A percentile compares a stretch with the other conserved stretches of the same genome.
phyloP scores from a whole-genome alignment of 1,140 invertebrate species.

The Littorina saxatilis region DNA sequence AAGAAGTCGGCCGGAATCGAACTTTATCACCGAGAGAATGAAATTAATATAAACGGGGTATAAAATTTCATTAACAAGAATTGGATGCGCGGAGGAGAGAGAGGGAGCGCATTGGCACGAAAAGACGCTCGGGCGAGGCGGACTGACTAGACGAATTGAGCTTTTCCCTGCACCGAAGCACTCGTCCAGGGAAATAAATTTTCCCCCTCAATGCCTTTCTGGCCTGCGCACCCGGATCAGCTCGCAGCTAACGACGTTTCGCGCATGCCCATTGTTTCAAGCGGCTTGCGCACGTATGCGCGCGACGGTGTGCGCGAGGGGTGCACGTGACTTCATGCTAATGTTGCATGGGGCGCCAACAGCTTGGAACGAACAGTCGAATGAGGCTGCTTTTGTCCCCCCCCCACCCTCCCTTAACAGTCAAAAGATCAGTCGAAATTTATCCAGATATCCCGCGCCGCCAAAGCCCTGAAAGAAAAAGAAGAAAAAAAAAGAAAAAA shows the following conservation, averaged over 20 bases:
- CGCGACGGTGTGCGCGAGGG: neutral
- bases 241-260: slow-evolving; percentile 21
- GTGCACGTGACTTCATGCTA: slow-evolving; percentile 29
- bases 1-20: slow-evolving; percentile 46
- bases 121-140: slow-evolving; percentile 6
- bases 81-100: slow-evolving; percentile 40
- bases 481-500: no score
- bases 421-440: no score
- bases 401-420: no score
- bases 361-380: neutral
- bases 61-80: slow-evolving; percentile 58
- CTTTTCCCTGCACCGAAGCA: neutral
- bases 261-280: slow-evolving; percentile 38
- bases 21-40: slow-evolving; percentile 51
- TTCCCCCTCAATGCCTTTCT: slow-evolving; percentile 19
- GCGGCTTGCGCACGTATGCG: slow-evolving; percentile 25
- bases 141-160: neutral
- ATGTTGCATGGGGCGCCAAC: slow-evolving; percentile 13
- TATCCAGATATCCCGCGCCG: no score
- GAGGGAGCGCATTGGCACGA: neutral
- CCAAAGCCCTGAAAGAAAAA: no score
- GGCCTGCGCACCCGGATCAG: neutral
- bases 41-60: slow-evolving; percentile 56
- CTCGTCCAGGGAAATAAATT: slow-evolving; percentile 30
- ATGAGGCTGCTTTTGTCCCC: no score